phyloP scores from a whole-genome alignment of 1,140 invertebrate species.

The Maniola jurtina region DNA sequence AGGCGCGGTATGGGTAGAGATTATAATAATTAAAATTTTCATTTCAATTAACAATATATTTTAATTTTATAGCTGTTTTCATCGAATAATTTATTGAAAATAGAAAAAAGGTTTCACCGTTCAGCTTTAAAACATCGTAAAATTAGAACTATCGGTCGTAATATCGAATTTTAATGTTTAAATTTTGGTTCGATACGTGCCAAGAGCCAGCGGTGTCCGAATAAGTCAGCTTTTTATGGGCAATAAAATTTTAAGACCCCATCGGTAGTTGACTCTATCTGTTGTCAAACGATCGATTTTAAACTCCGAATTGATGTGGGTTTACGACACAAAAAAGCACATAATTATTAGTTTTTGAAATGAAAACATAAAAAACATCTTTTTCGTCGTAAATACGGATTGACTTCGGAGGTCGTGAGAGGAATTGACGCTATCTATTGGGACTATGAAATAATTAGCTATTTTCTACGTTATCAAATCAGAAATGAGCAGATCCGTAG shows the following conservation, averaged over 20 bases:
- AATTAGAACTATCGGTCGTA: conserved; percentile 67
- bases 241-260: conserved; percentile 66
- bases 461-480: not conserved
- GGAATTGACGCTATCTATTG: not conserved
- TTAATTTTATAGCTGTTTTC: conserved; percentile 44
- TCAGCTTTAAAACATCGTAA: conserved; percentile 63
- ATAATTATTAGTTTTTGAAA: conserved; percentile 40
- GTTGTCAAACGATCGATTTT: conserved; percentile 62
- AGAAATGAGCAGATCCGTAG: too few species aligned
- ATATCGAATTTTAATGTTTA: conserved; percentile 66
- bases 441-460: not conserved
- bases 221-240: conserved; percentile 67
- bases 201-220: conserved; percentile 46
- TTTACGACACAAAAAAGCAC: conserved; percentile 39
- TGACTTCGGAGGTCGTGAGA: conserved; percentile 1
- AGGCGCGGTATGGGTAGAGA: not conserved
- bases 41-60: conserved; percentile 9
- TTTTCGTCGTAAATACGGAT: conserved; percentile 21
- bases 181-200: conserved; percentile 53
- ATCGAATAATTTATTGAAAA: conserved; percentile 51
- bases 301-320: conserved; percentile 41
- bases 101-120: conserved; percentile 42
- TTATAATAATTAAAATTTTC: conserved; percentile 4
- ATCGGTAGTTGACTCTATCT: conserved; percentile 66
- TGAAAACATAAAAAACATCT: conserved; percentile 38